Conservation (phyloP, 2,888 invertebrate genomes). For the Thera britannica region DNA sequence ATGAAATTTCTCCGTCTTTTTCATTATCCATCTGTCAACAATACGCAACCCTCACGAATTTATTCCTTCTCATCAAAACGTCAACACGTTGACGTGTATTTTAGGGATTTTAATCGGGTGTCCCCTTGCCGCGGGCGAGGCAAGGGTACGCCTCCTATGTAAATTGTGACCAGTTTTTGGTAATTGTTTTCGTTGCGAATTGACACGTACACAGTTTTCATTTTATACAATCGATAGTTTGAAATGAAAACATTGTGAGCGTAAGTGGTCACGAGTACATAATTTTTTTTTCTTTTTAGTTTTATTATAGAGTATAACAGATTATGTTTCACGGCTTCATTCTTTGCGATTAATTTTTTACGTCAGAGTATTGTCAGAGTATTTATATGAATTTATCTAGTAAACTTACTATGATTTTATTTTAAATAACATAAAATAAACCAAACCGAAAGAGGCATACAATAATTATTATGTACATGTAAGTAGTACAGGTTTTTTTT, state of each 20-base stretch:
- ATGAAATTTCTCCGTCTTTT: not conserved
- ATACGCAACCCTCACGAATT: conserved; percentile 57
- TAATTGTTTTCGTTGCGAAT: conserved; percentile 79
- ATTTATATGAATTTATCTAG: too few relatives aligned
- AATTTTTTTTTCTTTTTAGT: not conserved
- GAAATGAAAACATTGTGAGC: conserved; percentile 10
- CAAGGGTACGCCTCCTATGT: conserved; percentile 65
- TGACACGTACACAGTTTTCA: conserved; percentile 67
- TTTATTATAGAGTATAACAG: too few relatives aligned
- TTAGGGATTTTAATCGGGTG: conserved; percentile 79
- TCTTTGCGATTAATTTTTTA: too few relatives aligned
- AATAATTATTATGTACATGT: too few relatives aligned
- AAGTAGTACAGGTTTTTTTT: too few relatives aligned
- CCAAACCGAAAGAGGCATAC: too few relatives aligned
- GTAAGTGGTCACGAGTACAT: not conserved
- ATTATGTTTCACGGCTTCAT: too few relatives aligned
- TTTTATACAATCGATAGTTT: conserved; percentile 50
- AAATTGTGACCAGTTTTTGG: conserved; percentile 67
- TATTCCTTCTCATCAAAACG: conserved; percentile 82
- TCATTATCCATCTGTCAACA: conserved; percentile 38
- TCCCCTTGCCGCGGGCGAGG: conserved; percentile 49
- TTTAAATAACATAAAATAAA: too few relatives aligned
- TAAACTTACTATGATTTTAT: too few relatives aligned
- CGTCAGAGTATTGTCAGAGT: too few relatives aligned
- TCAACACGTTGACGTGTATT: conserved; percentile 83